Evolutionary conservation across 2,888 invertebrate species (phyloP).

Genomic region (Melieria picta): DNA sequence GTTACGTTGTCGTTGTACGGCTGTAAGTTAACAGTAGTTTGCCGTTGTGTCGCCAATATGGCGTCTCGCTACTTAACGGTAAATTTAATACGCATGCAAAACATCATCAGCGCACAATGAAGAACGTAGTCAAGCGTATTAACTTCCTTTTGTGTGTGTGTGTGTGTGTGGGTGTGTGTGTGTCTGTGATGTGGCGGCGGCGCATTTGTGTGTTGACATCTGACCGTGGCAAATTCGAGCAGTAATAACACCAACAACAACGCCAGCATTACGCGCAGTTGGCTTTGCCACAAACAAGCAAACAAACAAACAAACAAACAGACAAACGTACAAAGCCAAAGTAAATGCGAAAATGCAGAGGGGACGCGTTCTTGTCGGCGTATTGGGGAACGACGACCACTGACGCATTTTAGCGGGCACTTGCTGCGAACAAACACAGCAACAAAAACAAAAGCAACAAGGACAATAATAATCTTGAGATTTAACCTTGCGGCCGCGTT

Average conservation of each 20-base stretch:
- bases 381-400: too few relatives aligned
- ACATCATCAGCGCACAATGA: conserved; percentile 36
- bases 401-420: too few relatives aligned
- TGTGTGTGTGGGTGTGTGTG: too few relatives aligned
- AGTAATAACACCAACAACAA: conserved; percentile 23
- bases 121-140: conserved; percentile 19
- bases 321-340: too few relatives aligned
- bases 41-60: conserved; percentile 50
- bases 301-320: too few relatives aligned
- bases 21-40: conserved; percentile 17
- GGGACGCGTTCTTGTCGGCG: too few relatives aligned
- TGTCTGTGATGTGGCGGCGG: conserved; percentile 2
- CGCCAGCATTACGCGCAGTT: too few relatives aligned
- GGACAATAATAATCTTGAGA: conserved; percentile 24
- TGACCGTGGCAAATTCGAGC: conserved; percentile 20
- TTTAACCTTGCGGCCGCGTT: conserved; percentile 50
- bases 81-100: conserved; percentile 60
- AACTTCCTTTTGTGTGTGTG: neutral
- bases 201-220: conserved; percentile 14
- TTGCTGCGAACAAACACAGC: too few relatives aligned
- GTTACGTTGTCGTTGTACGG: neutral
- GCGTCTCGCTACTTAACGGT: conserved; percentile 59
- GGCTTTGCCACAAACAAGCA: too few relatives aligned
- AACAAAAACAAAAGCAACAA: too few relatives aligned
- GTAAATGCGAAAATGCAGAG: too few relatives aligned